phyloP scores from a whole-genome alignment of 2,797 vertebrate species.

The Anisognathus igniventris region DNA sequence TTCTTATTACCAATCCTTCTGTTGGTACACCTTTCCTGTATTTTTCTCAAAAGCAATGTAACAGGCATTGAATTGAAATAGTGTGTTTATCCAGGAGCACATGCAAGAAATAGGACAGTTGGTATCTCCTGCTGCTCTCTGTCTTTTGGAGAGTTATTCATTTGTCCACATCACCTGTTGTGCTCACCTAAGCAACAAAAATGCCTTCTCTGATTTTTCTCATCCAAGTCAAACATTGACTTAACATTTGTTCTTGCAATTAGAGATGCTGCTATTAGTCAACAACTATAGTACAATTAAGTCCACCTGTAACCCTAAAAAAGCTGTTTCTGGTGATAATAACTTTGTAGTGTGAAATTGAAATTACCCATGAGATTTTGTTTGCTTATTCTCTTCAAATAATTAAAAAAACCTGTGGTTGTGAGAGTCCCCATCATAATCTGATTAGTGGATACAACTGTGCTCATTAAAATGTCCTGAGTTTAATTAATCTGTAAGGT shows the following conservation, averaged over 20 bases:
- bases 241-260: constrained; percentile 40
- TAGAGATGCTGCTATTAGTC: constrained; percentile 11
- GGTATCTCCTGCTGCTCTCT: not conserved
- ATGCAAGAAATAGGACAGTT: not conserved
- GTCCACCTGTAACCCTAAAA: not conserved
- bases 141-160: not conserved
- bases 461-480: not conserved
- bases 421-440: not conserved
- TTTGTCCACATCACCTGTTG: not conserved
- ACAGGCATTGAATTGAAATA: not conserved
- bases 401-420: not conserved
- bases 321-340: not conserved
- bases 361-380: not conserved
- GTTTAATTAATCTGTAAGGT: not conserved
- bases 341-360: not conserved
- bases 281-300: not conserved
- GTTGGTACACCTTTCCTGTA: not conserved
- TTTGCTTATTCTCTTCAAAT: not conserved
- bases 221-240: too few species aligned
- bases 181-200: constrained; percentile 13
- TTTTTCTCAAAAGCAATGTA: not conserved
- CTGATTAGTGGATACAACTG: not conserved
- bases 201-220: constrained; percentile 28
- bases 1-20: not conserved
- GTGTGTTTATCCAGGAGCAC: not conserved